Conservation (phyloP, 2,888 invertebrate species). For the Mythimna vitellina region DNA sequence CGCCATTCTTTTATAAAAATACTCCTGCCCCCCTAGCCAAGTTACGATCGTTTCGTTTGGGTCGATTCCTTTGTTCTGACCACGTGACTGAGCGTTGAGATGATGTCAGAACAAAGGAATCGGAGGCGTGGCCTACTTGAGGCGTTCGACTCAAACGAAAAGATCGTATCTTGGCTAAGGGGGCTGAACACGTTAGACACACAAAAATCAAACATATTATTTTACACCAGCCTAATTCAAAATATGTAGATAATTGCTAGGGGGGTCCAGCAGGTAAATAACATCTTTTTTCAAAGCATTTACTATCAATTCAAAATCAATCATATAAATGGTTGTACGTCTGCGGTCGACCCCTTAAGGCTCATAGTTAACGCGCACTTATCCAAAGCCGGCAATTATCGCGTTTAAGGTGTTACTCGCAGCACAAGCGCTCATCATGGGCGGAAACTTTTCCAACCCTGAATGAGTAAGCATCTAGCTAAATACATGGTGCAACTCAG, state of each 20-base stretch:
- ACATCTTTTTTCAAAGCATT: no score
- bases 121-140: no score
- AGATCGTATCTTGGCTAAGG: no score
- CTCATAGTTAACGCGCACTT: slow-evolving; percentile 68
- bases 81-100: no score
- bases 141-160: no score
- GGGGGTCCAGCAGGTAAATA: no score
- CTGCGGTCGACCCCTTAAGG: slow-evolving; percentile 39
- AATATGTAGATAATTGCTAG: background rate
- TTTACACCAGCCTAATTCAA: background rate
- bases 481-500: slow-evolving; percentile 60
- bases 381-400: slow-evolving; percentile 78
- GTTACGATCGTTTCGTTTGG: no score
- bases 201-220: background rate
- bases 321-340: background rate
- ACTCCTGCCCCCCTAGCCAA: no score
- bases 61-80: no score
- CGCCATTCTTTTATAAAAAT: no score
- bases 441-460: slow-evolving; percentile 75
- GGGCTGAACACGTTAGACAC: no score
- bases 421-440: slow-evolving; percentile 80
- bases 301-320: background rate
- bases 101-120: no score
- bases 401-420: slow-evolving; percentile 72
- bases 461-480: slow-evolving; percentile 77